phyloP scores from a whole-genome alignment of 2,888 invertebrate species.

The Synanthedon andrenaeformis region DNA sequence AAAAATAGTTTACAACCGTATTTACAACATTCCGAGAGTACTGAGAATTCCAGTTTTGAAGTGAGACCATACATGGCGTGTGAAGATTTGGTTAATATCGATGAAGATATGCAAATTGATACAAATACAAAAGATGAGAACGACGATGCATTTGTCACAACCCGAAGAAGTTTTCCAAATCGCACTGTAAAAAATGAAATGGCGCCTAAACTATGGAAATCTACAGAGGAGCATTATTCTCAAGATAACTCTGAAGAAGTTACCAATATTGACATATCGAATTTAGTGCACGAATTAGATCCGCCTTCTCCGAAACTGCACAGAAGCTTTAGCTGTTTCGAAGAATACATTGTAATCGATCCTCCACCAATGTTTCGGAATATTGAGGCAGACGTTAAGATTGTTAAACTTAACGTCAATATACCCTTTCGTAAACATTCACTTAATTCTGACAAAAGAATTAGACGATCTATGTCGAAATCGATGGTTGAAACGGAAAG shows the following conservation, averaged over 20 bases:
- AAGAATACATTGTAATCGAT: constrained; percentile 54
- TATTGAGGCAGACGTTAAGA: constrained; percentile 48
- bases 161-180: constrained; percentile 77
- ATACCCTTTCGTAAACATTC: constrained; percentile 67
- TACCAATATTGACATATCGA: constrained; percentile 18
- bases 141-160: constrained; percentile 39
- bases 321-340: constrained; percentile 21
- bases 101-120: constrained; percentile 69
- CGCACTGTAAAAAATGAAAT: constrained; percentile 60
- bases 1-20: constrained; percentile 18
- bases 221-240: constrained; percentile 47
- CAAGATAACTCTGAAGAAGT: constrained; percentile 8
- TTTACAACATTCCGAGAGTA: constrained; percentile 72
- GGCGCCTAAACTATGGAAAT: constrained; percentile 53
- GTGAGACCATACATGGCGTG: constrained; percentile 72
- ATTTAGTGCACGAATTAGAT: constrained; percentile 40
- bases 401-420: constrained; percentile 50
- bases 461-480: constrained; percentile 54
- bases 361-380: constrained; percentile 75
- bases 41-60: constrained; percentile 71
- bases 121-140: constrained; percentile 37
- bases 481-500: constrained; percentile 57
- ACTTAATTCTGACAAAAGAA: constrained; percentile 72
- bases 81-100: constrained; percentile 76
- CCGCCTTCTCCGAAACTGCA: constrained; percentile 50